These are phyloP conservation scores for Xenus cinereus DNA, from an alignment of 2,113 vertebrate genomes.

Conservation along the genomic window DNA sequence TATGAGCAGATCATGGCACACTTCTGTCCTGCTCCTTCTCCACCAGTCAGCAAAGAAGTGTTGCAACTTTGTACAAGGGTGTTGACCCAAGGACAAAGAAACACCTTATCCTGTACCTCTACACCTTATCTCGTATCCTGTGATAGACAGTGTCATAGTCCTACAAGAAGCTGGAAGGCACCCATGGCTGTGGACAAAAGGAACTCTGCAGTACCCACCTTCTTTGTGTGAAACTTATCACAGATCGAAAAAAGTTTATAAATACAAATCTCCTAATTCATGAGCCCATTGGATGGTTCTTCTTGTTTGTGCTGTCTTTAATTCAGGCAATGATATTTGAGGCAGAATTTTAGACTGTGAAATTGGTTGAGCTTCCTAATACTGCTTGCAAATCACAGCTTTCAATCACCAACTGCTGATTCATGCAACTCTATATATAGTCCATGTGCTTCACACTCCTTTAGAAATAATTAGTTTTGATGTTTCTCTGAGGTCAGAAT, in stretches of 20 bases:
- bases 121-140: background rate
- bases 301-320: background rate
- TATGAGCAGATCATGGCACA: background rate
- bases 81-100: background rate
- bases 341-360: background rate
- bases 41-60: background rate
- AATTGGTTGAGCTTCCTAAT: background rate
- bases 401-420: background rate
- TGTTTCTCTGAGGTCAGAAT: background rate
- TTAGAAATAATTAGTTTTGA: background rate
- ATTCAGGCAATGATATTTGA: background rate
- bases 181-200: background rate
- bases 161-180: background rate
- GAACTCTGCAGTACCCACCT: background rate
- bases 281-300: background rate
- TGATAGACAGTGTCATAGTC: background rate
- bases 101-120: background rate
- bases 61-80: background rate
- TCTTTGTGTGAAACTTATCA: background rate
- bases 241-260: background rate
- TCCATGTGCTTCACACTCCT: background rate
- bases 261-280: background rate
- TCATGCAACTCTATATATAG: background rate
- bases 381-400: background rate
- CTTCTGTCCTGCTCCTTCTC: background rate